Conservation (phyloP, 2,888 invertebrate species). For the Ophion slaviceki region DNA sequence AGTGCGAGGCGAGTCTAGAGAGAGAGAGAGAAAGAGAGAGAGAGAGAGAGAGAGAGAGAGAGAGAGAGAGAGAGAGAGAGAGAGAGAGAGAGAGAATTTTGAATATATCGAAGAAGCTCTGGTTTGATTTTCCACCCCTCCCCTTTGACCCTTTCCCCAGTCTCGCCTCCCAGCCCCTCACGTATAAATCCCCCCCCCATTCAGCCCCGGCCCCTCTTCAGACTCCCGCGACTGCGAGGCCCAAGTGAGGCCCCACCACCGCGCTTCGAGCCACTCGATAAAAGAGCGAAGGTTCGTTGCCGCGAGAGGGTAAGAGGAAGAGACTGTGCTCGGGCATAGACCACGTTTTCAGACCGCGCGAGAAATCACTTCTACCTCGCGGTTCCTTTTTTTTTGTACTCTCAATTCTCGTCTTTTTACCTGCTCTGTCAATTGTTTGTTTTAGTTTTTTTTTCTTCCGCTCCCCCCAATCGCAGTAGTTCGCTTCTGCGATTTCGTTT, state of each 20-base stretch:
- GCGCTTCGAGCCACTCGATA: constrained; percentile 59
- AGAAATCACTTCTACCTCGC: constrained; percentile 14
- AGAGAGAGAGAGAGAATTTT: constrained; percentile 2
- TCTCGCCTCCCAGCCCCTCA: constrained; percentile 35
- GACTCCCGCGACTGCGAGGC: constrained; percentile 47
- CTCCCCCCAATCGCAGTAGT: background rate
- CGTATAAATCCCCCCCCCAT: constrained; percentile 24
- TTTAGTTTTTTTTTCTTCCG: constrained; percentile 21
- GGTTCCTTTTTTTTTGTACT: background rate
- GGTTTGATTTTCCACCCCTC: constrained; percentile 9
- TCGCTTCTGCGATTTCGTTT: background rate
- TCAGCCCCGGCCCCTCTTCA: constrained; percentile 35
- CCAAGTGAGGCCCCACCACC: constrained; percentile 48
- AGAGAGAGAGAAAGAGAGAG: constrained; percentile 3
- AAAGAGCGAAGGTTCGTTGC: constrained; percentile 65
- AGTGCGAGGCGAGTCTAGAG: background rate
- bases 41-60: constrained; percentile 18
- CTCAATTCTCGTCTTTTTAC: background rate
- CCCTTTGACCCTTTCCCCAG: background rate
- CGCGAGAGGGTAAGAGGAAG: constrained; percentile 66
- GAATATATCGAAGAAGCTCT: constrained; percentile 28
- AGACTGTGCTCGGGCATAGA: constrained; percentile 64
- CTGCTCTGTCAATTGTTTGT: constrained; percentile 9
- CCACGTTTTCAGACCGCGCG: constrained; percentile 42
- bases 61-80: constrained; percentile 21